phyloP scores from a whole-genome alignment of 2,113 vertebrate species.

The Plecotus auritus region DNA sequence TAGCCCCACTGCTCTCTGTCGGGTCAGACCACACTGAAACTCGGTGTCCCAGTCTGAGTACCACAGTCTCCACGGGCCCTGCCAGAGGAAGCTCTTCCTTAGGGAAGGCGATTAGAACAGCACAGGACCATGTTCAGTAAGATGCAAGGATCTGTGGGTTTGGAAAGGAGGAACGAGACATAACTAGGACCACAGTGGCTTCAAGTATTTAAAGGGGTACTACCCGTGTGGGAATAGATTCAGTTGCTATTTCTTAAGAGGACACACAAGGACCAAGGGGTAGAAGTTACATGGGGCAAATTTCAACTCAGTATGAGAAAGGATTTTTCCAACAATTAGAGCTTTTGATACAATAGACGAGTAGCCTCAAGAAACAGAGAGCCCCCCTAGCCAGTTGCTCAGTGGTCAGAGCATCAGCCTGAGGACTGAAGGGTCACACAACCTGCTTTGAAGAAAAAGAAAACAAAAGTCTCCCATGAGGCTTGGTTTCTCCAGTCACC shows the following conservation, averaged over 20 bases:
- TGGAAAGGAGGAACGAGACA: not conserved
- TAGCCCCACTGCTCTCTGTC: not conserved
- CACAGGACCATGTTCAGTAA: not conserved
- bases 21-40: not conserved
- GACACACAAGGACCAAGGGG: not conserved
- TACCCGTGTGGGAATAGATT: not conserved
- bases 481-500: not conserved
- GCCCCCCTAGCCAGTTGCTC: not conserved
- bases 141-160: not conserved
- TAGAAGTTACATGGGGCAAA: not conserved
- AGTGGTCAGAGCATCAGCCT: no score
- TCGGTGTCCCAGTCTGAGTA: not conserved
- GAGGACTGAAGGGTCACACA: no score
- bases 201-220: not conserved
- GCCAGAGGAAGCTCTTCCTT: not conserved
- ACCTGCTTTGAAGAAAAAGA: slow-evolving; percentile 11
- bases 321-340: not conserved
- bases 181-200: not conserved
- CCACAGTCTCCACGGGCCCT: not conserved
- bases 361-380: not conserved
- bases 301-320: not conserved
- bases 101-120: not conserved
- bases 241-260: not conserved
- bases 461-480: not conserved
- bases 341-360: not conserved